A percentile compares a stretch with the other conserved stretches of the same genome.
Conservation (phyloP, 2,797 vertebrate genomes). For the Pantherophis alleghaniensis region DNA sequence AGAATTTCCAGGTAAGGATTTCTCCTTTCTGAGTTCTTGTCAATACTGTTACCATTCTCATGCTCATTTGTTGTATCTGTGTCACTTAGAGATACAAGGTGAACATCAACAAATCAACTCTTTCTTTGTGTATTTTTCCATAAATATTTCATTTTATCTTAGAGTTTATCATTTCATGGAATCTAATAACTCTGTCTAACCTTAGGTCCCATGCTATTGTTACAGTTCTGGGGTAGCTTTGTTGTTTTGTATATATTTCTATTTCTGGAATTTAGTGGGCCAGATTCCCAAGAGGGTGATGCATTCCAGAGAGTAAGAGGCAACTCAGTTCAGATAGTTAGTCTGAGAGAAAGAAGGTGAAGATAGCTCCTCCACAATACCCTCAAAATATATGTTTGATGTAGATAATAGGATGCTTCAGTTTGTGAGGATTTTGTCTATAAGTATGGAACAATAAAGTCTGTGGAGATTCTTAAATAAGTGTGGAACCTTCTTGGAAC, state of each 20-base stretch:
- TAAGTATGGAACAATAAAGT: background rate
- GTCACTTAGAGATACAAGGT: constrained; percentile 62
- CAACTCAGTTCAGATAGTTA: background rate
- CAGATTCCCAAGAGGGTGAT: background rate
- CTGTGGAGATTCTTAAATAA: background rate
- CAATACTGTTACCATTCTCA: constrained; percentile 51
- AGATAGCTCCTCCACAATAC: background rate
- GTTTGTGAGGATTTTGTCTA: background rate
- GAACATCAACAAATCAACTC: constrained; percentile 44
- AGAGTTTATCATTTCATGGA: constrained; percentile 42
- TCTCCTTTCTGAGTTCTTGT: constrained; percentile 50
- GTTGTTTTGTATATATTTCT: constrained; percentile 26
- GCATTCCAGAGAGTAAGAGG: background rate
- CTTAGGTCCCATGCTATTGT: constrained; percentile 28
- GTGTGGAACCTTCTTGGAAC: no score
- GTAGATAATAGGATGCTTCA: background rate
- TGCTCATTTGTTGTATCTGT: constrained; percentile 66
- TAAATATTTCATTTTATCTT: constrained; percentile 42
- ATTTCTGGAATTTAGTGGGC: background rate
- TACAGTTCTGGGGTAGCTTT: constrained; percentile 15
- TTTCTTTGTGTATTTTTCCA: constrained; percentile 59
- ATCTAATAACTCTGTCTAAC: constrained; percentile 4
- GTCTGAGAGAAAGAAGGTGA: background rate
- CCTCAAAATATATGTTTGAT: background rate
- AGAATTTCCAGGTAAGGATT: constrained; percentile 89